phyloP scores from a whole-genome alignment of 2,888 invertebrate species.

The Helicoverpa assulta region DNA sequence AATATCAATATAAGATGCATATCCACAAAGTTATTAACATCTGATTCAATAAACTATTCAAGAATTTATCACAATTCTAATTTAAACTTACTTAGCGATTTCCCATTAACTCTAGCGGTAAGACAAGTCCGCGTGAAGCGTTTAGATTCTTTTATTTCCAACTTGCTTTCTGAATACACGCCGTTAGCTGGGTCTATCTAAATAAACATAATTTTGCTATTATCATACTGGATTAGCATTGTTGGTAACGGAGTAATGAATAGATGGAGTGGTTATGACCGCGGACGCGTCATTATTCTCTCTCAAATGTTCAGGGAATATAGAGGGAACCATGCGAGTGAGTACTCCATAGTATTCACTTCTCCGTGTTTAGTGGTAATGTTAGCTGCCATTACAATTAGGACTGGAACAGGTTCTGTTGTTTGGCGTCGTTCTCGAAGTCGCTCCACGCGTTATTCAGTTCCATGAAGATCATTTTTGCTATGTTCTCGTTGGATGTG shows the following conservation, averaged over 20 bases:
- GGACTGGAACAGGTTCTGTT: slow-evolving; percentile 91
- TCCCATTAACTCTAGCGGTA: slow-evolving; percentile 33
- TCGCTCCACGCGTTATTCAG: slow-evolving; percentile 99
- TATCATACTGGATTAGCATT: slow-evolving; percentile 39
- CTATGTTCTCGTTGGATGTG: slow-evolving; percentile 97
- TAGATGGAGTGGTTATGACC: slow-evolving; percentile 24
- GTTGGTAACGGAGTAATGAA: slow-evolving; percentile 33
- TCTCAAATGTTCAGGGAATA: slow-evolving; percentile 6
- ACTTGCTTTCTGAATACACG: slow-evolving; percentile 45
- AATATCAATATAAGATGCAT: slow-evolving; percentile 49
- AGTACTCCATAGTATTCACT: slow-evolving; percentile 34
- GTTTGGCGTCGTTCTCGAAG: slow-evolving; percentile 96
- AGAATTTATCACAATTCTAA: slow-evolving; percentile 62
- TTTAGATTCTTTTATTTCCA: slow-evolving; percentile 48
- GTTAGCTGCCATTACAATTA: slow-evolving; percentile 60
- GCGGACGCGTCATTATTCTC: not conserved
- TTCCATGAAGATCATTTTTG: slow-evolving; percentile 99
- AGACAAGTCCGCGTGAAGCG: slow-evolving; percentile 47
- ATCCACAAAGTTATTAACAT: slow-evolving; percentile 41
- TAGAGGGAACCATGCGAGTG: slow-evolving; percentile 3
- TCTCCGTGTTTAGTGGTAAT: slow-evolving; percentile 34
- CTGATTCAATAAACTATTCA: slow-evolving; percentile 53
- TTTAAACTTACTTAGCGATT: slow-evolving; percentile 47
- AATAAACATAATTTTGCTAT: slow-evolving; percentile 48
- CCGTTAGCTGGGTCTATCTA: slow-evolving; percentile 38